Percentiles rank a stretch among this genome's conserved stretches.
Conservation (phyloP, 2,888 invertebrate genomes). For the Drosophila phalerata region DNA sequence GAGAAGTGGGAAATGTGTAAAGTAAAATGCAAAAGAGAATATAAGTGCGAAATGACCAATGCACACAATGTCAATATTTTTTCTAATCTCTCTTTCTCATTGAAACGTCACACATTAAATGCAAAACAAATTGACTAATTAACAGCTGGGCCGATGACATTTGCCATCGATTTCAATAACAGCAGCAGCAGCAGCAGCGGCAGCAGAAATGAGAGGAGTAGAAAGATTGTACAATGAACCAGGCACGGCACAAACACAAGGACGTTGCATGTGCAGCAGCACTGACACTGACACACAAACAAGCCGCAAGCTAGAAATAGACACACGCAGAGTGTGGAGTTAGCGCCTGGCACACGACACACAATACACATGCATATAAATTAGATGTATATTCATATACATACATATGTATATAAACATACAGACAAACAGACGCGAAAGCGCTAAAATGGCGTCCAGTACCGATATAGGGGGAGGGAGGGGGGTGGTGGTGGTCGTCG, state of each 20-base stretch:
- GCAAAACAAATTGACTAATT: conserved; percentile 54
- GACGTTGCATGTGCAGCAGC: conserved; percentile 65
- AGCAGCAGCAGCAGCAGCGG: conserved; percentile 5
- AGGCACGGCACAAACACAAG: conserved; percentile 58
- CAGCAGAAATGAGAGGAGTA: conserved; percentile 24
- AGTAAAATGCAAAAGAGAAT: conserved; percentile 14
- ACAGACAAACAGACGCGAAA: conserved; percentile 16
- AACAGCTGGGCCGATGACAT: conserved; percentile 47
- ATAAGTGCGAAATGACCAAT: conserved; percentile 20
- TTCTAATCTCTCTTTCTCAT: conserved; percentile 28
- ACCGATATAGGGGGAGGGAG: conserved; percentile 8
- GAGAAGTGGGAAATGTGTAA: not conserved
- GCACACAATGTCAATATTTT: conserved; percentile 1
- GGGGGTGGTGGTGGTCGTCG: conserved; percentile 25
- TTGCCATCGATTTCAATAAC: conserved; percentile 23
- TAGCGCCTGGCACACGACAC: conserved; percentile 36
- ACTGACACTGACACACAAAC: conserved; percentile 72
- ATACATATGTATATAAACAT: not conserved
- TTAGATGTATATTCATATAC: conserved; percentile 16
- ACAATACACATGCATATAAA: conserved; percentile 17
- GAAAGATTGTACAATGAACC: conserved; percentile 52
- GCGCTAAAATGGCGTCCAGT: conserved; percentile 71
- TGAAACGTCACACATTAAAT: conserved; percentile 21
- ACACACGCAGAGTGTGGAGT: conserved; percentile 39
- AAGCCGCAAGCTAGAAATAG: conserved; percentile 62